phyloP scores from a whole-genome alignment of 2,113 vertebrate genomes.

The Beaufortia kweichowensis region DNA sequence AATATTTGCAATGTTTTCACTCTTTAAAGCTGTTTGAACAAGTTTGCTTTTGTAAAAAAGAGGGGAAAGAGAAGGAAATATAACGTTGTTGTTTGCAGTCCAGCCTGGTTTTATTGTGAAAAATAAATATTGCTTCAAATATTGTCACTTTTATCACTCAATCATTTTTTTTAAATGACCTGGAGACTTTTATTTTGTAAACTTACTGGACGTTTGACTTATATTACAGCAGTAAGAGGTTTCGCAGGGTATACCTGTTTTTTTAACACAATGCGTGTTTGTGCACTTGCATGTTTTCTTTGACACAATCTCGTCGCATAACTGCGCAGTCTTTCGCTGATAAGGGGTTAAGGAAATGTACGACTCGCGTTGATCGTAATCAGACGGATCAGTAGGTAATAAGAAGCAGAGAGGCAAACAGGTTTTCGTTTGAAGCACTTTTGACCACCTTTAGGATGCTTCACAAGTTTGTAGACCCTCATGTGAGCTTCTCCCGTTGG shows the following conservation, averaged over 20 bases:
- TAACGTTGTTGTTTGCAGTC: neutral
- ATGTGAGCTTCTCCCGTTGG: constrained; percentile 4
- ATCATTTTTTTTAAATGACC: too few relatives aligned
- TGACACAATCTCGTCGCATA: neutral
- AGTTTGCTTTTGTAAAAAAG: constrained; percentile 27
- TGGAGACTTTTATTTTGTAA: neutral
- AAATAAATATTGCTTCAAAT: neutral
- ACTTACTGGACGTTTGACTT: neutral
- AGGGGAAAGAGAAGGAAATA: neutral
- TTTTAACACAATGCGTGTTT: neutral
- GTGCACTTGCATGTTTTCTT: constrained; percentile 11
- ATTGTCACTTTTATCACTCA: too few relatives aligned
- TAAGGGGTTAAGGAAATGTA: constrained; percentile 19
- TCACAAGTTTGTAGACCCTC: neutral
- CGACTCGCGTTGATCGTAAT: constrained; percentile 26
- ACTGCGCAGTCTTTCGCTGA: constrained; percentile 20
- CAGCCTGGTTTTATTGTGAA: neutral
- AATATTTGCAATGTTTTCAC: too few relatives aligned
- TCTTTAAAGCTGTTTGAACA: too few relatives aligned
- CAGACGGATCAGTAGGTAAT: constrained; percentile 22
- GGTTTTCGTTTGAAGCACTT: constrained; percentile 16
- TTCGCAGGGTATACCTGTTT: neutral
- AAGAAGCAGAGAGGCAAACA: neutral
- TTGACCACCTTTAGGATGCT: constrained; percentile 10
- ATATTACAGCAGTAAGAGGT: neutral